A percentile compares a stretch with the other conserved stretches of the same genome.
Conservation (phyloP, 1,140 invertebrate species). For the Atta colombica region DNA sequence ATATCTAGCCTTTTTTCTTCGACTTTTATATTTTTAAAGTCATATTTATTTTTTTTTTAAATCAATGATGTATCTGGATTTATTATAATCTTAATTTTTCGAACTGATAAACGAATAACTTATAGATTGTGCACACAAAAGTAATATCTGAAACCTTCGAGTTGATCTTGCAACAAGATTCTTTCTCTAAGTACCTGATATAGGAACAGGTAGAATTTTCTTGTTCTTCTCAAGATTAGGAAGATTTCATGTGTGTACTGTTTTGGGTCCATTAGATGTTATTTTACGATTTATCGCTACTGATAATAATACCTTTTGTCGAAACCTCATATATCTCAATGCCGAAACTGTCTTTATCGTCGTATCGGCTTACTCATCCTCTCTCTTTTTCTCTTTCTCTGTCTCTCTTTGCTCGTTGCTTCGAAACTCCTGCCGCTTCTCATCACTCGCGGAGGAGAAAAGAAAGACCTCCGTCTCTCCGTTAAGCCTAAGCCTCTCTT, state of each 20-base stretch:
- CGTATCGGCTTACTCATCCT: slow-evolving; percentile 52
- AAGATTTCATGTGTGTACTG: background rate
- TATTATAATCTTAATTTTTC: too few relatives aligned
- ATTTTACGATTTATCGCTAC: background rate
- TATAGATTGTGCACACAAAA: too few relatives aligned
- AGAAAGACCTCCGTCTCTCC: slow-evolving; percentile 26
- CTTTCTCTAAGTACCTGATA: background rate
- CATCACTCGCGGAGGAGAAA: background rate
- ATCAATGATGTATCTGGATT: too few relatives aligned
- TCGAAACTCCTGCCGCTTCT: slow-evolving; percentile 2
- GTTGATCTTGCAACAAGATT: background rate
- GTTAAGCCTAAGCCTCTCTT: background rate
- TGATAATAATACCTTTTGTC: slow-evolving; percentile 5
- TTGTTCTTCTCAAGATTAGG: background rate
- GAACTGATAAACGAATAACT: too few relatives aligned
- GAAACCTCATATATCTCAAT: slow-evolving; percentile 65
- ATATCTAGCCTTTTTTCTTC: background rate
- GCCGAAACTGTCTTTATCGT: slow-evolving; percentile 67
- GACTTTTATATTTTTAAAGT: background rate
- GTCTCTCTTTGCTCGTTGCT: slow-evolving; percentile 4
- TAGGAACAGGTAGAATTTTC: background rate
- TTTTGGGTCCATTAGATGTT: background rate
- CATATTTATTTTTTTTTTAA: background rate
- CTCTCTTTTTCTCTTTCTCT: slow-evolving; percentile 37
- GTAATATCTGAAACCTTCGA: too few relatives aligned